Conservation (phyloP, 2,888 invertebrate species). For the Phanerotoma sp. region DNA sequence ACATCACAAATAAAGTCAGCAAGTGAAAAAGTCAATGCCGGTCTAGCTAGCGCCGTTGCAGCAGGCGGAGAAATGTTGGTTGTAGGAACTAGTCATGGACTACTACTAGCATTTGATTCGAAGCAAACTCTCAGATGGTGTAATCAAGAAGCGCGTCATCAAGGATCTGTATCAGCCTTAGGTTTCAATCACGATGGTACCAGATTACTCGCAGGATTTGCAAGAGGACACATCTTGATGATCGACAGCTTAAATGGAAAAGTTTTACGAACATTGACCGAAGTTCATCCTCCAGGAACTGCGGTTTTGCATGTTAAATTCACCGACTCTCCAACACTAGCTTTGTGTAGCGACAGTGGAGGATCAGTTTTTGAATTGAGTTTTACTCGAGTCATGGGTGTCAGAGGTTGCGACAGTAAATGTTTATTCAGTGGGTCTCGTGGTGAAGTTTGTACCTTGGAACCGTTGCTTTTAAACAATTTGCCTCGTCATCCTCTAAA, state of each 20-base stretch:
- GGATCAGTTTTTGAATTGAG: slow-evolving; percentile 95
- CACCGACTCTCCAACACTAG: slow-evolving; percentile 72
- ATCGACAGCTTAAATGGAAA: slow-evolving; percentile 83
- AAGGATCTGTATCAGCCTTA: slow-evolving; percentile 79
- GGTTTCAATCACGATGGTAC: slow-evolving; percentile 86
- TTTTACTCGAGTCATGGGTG: slow-evolving; percentile 85
- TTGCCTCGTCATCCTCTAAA: slow-evolving; percentile 68
- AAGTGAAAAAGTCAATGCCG: slow-evolving; percentile 84
- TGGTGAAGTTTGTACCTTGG: slow-evolving; percentile 85
- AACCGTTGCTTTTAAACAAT: slow-evolving; percentile 66
- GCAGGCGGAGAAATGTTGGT: slow-evolving; percentile 76
- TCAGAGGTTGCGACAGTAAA: slow-evolving; percentile 84
- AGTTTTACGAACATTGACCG: slow-evolving; percentile 71
- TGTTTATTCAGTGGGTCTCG: slow-evolving; percentile 97
- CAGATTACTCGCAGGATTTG: slow-evolving; percentile 76
- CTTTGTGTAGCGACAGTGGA: slow-evolving; percentile 85
- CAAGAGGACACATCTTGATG: slow-evolving; percentile 86
- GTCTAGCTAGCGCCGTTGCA: slow-evolving; percentile 82
- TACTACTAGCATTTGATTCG: slow-evolving; percentile 81
- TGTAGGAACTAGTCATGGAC: slow-evolving; percentile 94
- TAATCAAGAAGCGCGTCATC: slow-evolving; percentile 70
- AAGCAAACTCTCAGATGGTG: slow-evolving; percentile 91
- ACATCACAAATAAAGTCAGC: slow-evolving; percentile 88
- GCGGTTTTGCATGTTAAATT: slow-evolving; percentile 78
- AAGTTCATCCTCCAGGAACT: slow-evolving; percentile 81